phyloP scores from a whole-genome alignment of 53 echinoderm and acorn worm genomes.

The Holothuria leucospilota region DNA sequence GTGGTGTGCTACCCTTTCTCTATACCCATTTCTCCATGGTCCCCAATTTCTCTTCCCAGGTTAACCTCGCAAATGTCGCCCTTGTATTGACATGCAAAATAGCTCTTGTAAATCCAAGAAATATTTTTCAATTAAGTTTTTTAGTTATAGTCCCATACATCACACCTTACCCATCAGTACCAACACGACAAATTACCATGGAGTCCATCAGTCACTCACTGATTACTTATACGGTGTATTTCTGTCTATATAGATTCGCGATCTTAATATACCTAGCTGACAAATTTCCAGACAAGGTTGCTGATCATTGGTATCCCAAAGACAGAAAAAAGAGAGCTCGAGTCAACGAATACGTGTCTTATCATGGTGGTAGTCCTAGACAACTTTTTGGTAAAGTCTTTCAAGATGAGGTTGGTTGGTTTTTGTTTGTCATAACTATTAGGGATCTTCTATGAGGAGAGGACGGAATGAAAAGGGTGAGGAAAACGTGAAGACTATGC shows the following conservation, averaged over 20 bases:
- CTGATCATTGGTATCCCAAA: slow-evolving; percentile 80
- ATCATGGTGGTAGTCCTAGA: slow-evolving; percentile 55
- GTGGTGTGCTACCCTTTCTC: too few species aligned
- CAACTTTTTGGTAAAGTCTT: neutral
- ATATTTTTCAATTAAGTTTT: too few species aligned
- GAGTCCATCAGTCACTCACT: too few species aligned
- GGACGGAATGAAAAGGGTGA: neutral
- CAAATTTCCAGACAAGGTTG: slow-evolving; percentile 51
- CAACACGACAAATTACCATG: too few species aligned
- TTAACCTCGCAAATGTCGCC: too few species aligned
- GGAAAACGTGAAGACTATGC: neutral
- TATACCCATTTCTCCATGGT: too few species aligned
- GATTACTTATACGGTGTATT: neutral
- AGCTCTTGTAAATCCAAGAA: too few species aligned
- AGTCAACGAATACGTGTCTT: slow-evolving; percentile 78
- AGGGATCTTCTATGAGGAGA: neutral
- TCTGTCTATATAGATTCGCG: slow-evolving; percentile 51
- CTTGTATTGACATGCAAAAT: too few species aligned
- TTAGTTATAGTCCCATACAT: too few species aligned
- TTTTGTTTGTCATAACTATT: neutral
- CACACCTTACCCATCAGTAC: too few species aligned
- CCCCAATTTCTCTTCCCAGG: too few species aligned
- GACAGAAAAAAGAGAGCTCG: slow-evolving; percentile 61
- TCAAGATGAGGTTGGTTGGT: neutral
- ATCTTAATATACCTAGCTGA: slow-evolving; percentile 73